phyloP scores from a whole-genome alignment of 2,888 invertebrate species.

The Sericinus montela region DNA sequence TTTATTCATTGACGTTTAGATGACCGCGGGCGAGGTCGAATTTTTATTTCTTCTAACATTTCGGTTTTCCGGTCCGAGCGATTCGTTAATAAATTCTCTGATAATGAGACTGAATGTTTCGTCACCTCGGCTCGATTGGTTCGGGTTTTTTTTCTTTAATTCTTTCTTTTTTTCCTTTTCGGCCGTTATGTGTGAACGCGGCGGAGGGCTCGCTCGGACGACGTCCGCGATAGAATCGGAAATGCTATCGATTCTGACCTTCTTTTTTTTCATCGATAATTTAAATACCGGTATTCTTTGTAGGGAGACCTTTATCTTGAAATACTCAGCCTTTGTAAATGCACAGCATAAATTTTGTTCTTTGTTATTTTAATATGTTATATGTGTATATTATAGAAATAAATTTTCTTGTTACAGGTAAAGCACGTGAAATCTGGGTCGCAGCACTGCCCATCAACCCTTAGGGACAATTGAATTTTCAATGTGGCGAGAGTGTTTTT shows the following conservation, averaged over 20 bases:
- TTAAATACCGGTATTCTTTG: slow-evolving; percentile 72
- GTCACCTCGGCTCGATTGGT: slow-evolving; percentile 79
- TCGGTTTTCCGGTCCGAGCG: slow-evolving; percentile 76
- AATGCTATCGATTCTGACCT: slow-evolving; percentile 58
- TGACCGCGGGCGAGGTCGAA: slow-evolving; percentile 78
- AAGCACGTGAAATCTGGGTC: slow-evolving; percentile 64
- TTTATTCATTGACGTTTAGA: slow-evolving; percentile 77
- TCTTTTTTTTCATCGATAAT: slow-evolving; percentile 67
- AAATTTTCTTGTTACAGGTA: slow-evolving; percentile 63
- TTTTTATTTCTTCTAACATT: slow-evolving; percentile 79
- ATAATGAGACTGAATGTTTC: slow-evolving; percentile 80
- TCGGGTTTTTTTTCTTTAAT: slow-evolving; percentile 60
- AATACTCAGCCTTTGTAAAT: slow-evolving; percentile 13
- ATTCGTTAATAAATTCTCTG: slow-evolving; percentile 80
- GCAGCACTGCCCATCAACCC: slow-evolving; percentile 43
- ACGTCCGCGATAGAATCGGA: slow-evolving; percentile 62
- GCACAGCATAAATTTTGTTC: slow-evolving; percentile 1
- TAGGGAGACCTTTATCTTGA: slow-evolving; percentile 44
- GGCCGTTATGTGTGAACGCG: slow-evolving; percentile 72
- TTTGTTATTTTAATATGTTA: slow-evolving; percentile 25
- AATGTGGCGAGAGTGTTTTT: slow-evolving; percentile 65
- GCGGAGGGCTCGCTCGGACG: slow-evolving; percentile 54
- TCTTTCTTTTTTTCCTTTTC: no score
- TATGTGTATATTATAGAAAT: slow-evolving; percentile 30
- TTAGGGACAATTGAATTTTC: slow-evolving; percentile 45